Conservation (phyloP, 1,140 invertebrate species). For the Scaptomyza graminum region DNA sequence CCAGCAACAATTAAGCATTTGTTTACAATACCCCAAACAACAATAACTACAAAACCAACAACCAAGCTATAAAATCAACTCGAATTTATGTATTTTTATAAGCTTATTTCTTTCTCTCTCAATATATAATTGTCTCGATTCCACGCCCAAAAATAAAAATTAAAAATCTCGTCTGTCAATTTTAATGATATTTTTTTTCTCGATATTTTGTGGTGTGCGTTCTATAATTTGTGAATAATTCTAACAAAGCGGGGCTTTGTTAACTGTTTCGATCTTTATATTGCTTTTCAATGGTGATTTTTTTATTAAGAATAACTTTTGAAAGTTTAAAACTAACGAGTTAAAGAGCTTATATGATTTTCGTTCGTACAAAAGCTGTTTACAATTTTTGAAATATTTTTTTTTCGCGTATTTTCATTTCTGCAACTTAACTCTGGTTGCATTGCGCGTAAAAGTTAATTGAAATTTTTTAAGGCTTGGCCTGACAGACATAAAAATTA, state of each 20-base stretch:
- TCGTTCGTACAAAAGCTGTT: too few relatives aligned
- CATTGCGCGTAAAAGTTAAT: constrained; percentile 65
- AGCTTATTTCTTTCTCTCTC: background rate
- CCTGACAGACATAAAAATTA: constrained; percentile 57
- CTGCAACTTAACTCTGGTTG: constrained; percentile 32
- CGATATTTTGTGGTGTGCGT: too few relatives aligned
- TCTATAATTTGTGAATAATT: background rate
- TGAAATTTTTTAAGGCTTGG: constrained; percentile 72
- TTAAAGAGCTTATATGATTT: too few relatives aligned
- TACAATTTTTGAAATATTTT: constrained; percentile 16
- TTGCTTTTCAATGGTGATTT: too few relatives aligned
- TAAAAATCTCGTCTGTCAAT: constrained; percentile 33
- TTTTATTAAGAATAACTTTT: too few relatives aligned
- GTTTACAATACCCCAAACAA: constrained; percentile 65
- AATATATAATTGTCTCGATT: background rate
- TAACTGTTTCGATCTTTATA: background rate
- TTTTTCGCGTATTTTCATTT: constrained; percentile 7
- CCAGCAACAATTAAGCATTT: constrained; percentile 72
- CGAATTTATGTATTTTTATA: constrained; percentile 10
- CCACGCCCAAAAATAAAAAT: constrained; percentile 27
- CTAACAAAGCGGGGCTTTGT: constrained; percentile 32
- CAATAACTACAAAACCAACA: constrained; percentile 39
- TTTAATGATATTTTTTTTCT: constrained; percentile 44
- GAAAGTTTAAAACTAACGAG: background rate
- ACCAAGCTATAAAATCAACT: constrained; percentile 43